Percentiles rank a stretch among this genome's conserved stretches.
Conservation (phyloP, 2,797 vertebrate genomes). For the Tapirus indicus region DNA sequence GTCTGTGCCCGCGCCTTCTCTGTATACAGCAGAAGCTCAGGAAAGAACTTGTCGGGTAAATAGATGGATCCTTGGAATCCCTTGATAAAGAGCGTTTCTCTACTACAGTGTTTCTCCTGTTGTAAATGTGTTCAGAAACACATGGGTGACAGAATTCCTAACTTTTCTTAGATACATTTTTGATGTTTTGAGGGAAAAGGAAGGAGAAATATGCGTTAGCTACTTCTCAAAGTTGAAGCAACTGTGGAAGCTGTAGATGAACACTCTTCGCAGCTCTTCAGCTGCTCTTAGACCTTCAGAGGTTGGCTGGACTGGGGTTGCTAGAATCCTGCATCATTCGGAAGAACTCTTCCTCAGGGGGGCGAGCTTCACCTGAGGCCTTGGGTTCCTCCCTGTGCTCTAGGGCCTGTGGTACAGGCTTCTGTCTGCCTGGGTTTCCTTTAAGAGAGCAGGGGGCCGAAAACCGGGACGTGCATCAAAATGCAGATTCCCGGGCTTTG, state of each 20-base stretch:
- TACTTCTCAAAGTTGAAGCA: rapidly evolving
- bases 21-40: rapidly evolving
- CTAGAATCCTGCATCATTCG: rapidly evolving
- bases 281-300: background rate
- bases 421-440: background rate
- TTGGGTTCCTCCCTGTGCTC: rapidly evolving
- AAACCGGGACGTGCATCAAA: rapidly evolving
- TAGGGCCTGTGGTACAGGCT: too few relatives aligned
- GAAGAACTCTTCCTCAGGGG: background rate
- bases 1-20: background rate
- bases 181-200: background rate
- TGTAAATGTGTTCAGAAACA: background rate
- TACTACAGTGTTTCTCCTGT: background rate
- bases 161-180: rapidly evolving
- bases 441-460: background rate
- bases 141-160: rapidly evolving
- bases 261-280: rapidly evolving
- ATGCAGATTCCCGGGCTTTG: background rate
- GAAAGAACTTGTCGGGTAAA: rapidly evolving
- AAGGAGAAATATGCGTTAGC: background rate
- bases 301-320: background rate
- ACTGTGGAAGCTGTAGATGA: rapidly evolving
- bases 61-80: background rate
- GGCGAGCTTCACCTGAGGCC: rapidly evolving
- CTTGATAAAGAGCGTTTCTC: background rate